Evolutionary conservation across 2,888 invertebrate species (phyloP), one percentile per base, ranked within the genome.

Genomic region (Cheilosia urbana): DNA sequence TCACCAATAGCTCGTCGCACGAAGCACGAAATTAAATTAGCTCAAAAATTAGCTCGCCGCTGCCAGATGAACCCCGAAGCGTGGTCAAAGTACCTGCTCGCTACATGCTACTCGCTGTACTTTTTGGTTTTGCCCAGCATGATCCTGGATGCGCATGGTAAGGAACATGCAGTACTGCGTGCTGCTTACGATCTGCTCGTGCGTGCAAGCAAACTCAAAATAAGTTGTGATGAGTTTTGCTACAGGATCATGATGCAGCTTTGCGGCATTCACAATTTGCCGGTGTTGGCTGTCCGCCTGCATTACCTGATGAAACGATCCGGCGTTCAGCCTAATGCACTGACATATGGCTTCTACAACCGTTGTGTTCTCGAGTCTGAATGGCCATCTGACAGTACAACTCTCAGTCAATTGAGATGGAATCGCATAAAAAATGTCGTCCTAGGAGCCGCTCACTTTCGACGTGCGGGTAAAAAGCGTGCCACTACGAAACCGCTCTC

Each of bases 201-300:
- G 58, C 95, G 96, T 88, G 97, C 99, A 90, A 97, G 98, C 88
- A 96, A 96, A 88, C 94, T 97, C 75, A 94, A 96, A 89, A 95
- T 98, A 84, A 96, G 96, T 47, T 97, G 97, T 89, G 99, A 99
- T 93, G 99, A 99, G 94, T 97, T 99, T 65, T 99, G 99, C 93
- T 99, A 99, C 92, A 95, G 99, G 81, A 97, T 99, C 66, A 97
- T 99, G 96, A 98, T 99, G 97, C 98, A 99, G 92, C 93, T 99
- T 27, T 99, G 99, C 93, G 98, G 99, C 6, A 95, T 97, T 87
- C 97, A 98, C 91, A 97, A 97, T 76, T 95, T 98, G 90, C 99
- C 99, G 0, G 96, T 98, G 75, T 93, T 99, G 89, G 99, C 99
- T 1, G 98, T 99, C 1, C 97, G 98, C 90, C 93, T 97, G 60